A percentile compares a stretch with the other conserved stretches of the same genome.
Conservation (phyloP, 2,888 invertebrate genomes). For the Agrochola macilenta region DNA sequence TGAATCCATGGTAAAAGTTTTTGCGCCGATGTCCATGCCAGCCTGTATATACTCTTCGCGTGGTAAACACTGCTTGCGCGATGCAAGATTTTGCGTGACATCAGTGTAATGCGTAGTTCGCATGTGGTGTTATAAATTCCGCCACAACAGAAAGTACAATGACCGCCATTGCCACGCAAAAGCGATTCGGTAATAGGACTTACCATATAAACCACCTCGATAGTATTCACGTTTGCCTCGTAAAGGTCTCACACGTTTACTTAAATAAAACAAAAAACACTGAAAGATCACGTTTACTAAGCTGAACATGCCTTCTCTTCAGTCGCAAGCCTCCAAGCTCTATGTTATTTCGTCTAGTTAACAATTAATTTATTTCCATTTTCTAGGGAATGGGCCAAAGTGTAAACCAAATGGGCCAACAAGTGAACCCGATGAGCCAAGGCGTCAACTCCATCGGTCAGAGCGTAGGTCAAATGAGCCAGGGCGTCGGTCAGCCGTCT, state of each 20-base stretch:
- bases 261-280: background rate
- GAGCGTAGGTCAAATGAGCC: constrained; percentile 88
- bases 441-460: constrained; percentile 86
- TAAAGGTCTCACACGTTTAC: background rate
- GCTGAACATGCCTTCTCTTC: background rate
- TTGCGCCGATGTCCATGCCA: no score
- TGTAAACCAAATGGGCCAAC: constrained; percentile 88
- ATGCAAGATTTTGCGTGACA: no score
- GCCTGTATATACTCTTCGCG: no score
- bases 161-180: no score
- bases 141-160: no score
- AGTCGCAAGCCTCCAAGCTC: background rate
- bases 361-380: background rate
- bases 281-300: background rate
- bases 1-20: no score
- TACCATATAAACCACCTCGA: background rate
- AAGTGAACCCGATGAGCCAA: constrained; percentile 88
- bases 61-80: no score
- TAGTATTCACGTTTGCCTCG: no score
- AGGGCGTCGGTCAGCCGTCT: constrained; percentile 84
- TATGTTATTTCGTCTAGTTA: background rate
- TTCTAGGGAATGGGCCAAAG: constrained; percentile 87
- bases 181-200: no score
- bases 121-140: no score
- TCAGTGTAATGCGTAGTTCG: no score